Conservation (phyloP, 2,888 invertebrate species). For the Caenorhabditis auriculariae region DNA sequence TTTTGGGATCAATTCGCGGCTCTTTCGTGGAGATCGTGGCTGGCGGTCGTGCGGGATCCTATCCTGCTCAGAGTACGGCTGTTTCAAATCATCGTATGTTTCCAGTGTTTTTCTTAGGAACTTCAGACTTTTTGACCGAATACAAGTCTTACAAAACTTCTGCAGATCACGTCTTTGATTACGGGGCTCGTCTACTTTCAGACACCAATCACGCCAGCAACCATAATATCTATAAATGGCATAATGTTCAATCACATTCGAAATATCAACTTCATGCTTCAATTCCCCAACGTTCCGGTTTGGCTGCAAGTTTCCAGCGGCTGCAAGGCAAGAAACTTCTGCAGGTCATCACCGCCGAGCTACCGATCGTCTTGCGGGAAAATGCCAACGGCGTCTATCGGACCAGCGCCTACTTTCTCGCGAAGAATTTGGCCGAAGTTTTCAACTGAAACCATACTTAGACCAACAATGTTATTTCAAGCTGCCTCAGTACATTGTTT, state of each 20-base stretch:
- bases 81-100: conserved; percentile 82
- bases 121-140: background rate
- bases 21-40: conserved; percentile 73
- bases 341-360: conserved; percentile 83
- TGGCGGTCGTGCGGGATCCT: conserved; percentile 68
- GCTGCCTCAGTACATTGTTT: conserved; percentile 79
- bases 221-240: conserved; percentile 87
- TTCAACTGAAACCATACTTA: background rate
- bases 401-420: conserved; percentile 84
- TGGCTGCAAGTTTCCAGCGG: background rate
- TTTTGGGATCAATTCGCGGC: conserved; percentile 38
- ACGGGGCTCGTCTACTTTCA: conserved; percentile 78
- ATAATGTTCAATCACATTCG: conserved; percentile 85
- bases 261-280: conserved; percentile 83
- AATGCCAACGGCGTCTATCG: conserved; percentile 87
- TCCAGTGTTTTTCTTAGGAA: background rate
- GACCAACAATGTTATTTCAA: conserved; percentile 34
- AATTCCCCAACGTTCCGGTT: conserved; percentile 49
- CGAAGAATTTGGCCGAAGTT: conserved; percentile 78
- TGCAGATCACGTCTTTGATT: conserved; percentile 68
- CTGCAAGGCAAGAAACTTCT: background rate
- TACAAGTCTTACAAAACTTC: background rate
- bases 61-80: conserved; percentile 84
- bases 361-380: conserved; percentile 85
- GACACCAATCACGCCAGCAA: conserved; percentile 49